A percentile compares a stretch with the other conserved stretches of the same genome.
These are phyloP conservation scores for Urocitellus parryii DNA, from an alignment of 2,113 vertebrate species.

Conservation along the genomic window DNA sequence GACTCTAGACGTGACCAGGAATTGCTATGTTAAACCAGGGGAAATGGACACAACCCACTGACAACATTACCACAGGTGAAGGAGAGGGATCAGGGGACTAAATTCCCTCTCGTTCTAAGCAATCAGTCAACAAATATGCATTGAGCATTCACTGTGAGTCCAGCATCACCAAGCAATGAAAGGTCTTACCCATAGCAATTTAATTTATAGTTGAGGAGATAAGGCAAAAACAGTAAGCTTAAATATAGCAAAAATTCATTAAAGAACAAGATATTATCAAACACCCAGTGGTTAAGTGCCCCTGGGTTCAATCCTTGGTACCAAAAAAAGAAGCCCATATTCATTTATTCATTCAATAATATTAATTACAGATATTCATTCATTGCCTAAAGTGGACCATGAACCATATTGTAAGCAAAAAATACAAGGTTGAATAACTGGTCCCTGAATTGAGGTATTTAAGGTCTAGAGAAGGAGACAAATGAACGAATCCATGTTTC, in stretches of 20 bases:
- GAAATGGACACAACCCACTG: neutral
- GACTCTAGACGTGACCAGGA: neutral
- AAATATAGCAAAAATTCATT: conserved; percentile 13
- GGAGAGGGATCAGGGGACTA: neutral
- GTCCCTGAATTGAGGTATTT: neutral
- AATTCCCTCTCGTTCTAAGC: neutral
- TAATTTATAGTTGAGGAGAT: neutral
- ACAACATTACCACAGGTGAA: neutral
- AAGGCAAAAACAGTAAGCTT: neutral
- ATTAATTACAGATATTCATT: neutral
- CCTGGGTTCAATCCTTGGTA: no score
- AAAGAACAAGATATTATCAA: neutral
- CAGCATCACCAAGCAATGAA: neutral
- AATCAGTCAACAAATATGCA: neutral
- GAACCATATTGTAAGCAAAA: neutral
- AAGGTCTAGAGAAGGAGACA: conserved; percentile 34
- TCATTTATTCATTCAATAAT: neutral
- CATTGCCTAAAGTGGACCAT: neutral
- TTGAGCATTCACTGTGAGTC: neutral
- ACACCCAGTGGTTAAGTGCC: neutral
- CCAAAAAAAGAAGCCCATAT: no score
- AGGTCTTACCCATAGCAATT: neutral
- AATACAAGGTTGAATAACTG: neutral
- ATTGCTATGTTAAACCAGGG: neutral
- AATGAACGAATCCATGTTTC: conserved; percentile 26